These are phyloP conservation scores for Lordiphosa collinella DNA, from an alignment of 1,140 invertebrate species.

Conservation along the genomic window DNA sequence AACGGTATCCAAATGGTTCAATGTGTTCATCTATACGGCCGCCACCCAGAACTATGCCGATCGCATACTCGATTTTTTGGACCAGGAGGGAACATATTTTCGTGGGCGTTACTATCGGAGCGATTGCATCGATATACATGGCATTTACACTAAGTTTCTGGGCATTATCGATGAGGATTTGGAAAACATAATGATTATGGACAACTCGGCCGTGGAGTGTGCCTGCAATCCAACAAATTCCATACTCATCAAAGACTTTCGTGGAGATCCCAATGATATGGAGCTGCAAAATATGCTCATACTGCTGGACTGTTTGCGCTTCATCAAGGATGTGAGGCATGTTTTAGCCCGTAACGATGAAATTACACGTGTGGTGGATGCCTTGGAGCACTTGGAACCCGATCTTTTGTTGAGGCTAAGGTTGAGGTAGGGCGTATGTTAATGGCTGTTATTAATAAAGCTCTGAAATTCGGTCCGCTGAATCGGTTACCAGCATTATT, in stretches of 20 bases:
- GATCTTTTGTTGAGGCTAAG: no score
- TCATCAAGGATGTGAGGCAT: constrained; percentile 40
- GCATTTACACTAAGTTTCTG: constrained; percentile 23
- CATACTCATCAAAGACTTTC: constrained; percentile 23
- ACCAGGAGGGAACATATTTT: constrained; percentile 25
- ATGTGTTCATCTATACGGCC: constrained; percentile 39
- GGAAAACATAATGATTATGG: constrained; percentile 29
- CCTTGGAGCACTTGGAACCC: no score
- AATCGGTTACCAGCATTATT: no score
- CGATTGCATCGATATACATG: constrained; percentile 28
- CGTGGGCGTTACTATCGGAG: constrained; percentile 21
- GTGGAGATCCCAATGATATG: constrained; percentile 9
- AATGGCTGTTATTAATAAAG: no score
- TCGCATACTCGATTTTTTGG: constrained; percentile 30
- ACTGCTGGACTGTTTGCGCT: constrained; percentile 44
- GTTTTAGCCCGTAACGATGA: constrained; percentile 3
- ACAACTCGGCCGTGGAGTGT: constrained; percentile 33
- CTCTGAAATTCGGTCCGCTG: no score
- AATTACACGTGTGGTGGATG: no score
- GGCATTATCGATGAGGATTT: constrained; percentile 6
- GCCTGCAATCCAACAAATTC: constrained; percentile 33
- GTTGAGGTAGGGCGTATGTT: no score
- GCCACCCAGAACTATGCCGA: constrained; percentile 22
- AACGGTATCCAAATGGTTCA: constrained; percentile 42
- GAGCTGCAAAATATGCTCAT: constrained; percentile 33